These are phyloP conservation scores for Austrofundulus limnaeus DNA, from an alignment of 2,113 vertebrate species.

Conservation along the genomic window DNA sequence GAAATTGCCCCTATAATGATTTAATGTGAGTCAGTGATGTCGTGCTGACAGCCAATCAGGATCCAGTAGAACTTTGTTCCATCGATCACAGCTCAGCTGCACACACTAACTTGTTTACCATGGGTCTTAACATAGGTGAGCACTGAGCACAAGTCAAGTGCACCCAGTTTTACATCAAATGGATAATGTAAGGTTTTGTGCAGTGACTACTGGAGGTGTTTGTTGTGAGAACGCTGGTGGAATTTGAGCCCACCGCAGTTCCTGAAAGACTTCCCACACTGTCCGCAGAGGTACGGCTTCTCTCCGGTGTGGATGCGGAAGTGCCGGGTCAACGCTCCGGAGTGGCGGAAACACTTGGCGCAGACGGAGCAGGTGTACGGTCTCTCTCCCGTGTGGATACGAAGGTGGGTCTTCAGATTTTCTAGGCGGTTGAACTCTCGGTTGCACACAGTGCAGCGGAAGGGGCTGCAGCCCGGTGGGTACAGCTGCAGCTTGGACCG, in stretches of 20 bases:
- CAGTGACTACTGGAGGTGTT: slow-evolving; percentile 34
- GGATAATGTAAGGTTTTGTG: neutral
- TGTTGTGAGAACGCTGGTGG: slow-evolving; percentile 74
- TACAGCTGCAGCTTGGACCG: slow-evolving; percentile 62
- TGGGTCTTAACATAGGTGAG: too few relatives aligned
- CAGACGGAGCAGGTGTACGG: slow-evolving; percentile 76
- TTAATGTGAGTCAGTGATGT: too few relatives aligned
- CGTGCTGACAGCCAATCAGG: too few relatives aligned
- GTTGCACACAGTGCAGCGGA: slow-evolving; percentile 70
- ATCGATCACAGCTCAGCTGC: neutral
- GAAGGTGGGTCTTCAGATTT: slow-evolving; percentile 79
- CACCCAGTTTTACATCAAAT: too few relatives aligned
- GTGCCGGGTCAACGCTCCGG: slow-evolving; percentile 75
- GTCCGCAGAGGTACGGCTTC: slow-evolving; percentile 75
- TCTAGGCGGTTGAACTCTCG: slow-evolving; percentile 78
- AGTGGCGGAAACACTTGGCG: slow-evolving; percentile 77
- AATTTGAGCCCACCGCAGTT: slow-evolving; percentile 76
- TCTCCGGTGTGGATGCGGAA: slow-evolving; percentile 79
- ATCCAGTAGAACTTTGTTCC: too few relatives aligned
- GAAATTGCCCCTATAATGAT: too few relatives aligned
- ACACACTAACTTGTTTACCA: too few relatives aligned
- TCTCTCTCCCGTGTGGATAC: slow-evolving; percentile 78
- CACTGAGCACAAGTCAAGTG: too few relatives aligned
- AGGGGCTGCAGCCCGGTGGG: slow-evolving; percentile 75
- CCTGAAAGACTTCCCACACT: slow-evolving; percentile 77